These are phyloP conservation scores for Chaenodraco wilsoni DNA, from an alignment of 2,797 vertebrate species.

Conservation along the genomic window DNA sequence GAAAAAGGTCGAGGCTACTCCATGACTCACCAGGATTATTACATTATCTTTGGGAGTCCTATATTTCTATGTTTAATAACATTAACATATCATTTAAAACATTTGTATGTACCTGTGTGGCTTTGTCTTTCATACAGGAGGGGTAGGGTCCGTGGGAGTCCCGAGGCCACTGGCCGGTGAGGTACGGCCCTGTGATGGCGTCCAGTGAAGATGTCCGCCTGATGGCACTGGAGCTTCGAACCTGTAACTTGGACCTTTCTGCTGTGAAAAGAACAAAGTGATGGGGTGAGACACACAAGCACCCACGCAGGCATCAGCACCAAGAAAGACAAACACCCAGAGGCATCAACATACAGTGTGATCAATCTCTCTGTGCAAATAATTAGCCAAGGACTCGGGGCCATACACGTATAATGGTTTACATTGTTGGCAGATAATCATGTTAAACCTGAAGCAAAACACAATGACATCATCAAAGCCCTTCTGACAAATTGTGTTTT, in stretches of 20 bases:
- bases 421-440: neutral
- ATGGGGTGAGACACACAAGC: neutral
- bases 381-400: neutral
- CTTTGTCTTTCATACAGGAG: conserved; percentile 97
- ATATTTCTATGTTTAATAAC: neutral
- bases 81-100: no score
- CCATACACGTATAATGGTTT: conserved; percentile 9
- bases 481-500: neutral
- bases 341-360: conserved; percentile 7
- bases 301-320: neutral
- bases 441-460: neutral
- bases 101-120: conserved; percentile 90
- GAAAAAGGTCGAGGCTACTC: neutral
- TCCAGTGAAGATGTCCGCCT: conserved; percentile 94
- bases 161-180: conserved; percentile 97
- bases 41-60: neutral
- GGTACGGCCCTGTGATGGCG: conserved; percentile 95
- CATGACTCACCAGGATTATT: no score
- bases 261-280: conserved; percentile 75
- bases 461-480: neutral
- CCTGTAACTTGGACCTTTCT: conserved; percentile 91
- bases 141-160: conserved; percentile 91
- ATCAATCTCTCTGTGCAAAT: conserved; percentile 25
- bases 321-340: conserved; percentile 2
- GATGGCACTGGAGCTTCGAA: conserved; percentile 89